Evolutionary conservation across 1,140 invertebrate genomes (phyloP).

Genomic region (Cryptotermes secundus): DNA sequence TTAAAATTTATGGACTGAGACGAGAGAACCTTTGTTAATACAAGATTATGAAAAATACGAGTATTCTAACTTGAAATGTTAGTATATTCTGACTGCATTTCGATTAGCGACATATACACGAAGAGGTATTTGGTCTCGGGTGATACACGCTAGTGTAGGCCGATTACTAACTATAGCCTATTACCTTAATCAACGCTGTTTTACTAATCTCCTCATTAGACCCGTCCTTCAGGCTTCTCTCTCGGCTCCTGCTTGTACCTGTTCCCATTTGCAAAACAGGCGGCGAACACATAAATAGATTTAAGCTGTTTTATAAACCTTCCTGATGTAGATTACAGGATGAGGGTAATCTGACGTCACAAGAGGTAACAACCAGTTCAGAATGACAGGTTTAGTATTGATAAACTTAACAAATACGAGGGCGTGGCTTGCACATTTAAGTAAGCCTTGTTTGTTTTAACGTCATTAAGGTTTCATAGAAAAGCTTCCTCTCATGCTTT

Average conservation of each 20-base stretch:
- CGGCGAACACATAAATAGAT: background rate
- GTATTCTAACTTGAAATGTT: no score
- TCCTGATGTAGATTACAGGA: background rate
- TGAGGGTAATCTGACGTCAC: background rate
- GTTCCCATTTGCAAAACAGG: background rate
- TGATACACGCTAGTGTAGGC: background rate
- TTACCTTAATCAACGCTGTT: constrained; percentile 5
- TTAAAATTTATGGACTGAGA: no score
- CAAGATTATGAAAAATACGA: no score
- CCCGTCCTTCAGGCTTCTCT: background rate
- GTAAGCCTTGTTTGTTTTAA: background rate
- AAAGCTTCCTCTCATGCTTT: background rate
- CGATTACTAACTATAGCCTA: constrained; percentile 8
- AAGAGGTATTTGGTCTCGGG: background rate
- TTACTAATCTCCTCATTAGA: background rate
- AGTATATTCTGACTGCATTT: background rate
- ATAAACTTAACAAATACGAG: background rate
- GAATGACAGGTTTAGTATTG: background rate
- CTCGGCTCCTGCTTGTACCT: background rate
- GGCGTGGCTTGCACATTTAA: background rate
- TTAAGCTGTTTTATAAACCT: constrained; percentile 14
- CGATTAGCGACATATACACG: background rate
- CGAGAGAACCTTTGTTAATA: no score
- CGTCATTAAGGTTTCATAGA: background rate
- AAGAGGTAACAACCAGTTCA: background rate